Conservation (phyloP, 2,888 invertebrate species). For the Temnothorax unifasciatus region DNA sequence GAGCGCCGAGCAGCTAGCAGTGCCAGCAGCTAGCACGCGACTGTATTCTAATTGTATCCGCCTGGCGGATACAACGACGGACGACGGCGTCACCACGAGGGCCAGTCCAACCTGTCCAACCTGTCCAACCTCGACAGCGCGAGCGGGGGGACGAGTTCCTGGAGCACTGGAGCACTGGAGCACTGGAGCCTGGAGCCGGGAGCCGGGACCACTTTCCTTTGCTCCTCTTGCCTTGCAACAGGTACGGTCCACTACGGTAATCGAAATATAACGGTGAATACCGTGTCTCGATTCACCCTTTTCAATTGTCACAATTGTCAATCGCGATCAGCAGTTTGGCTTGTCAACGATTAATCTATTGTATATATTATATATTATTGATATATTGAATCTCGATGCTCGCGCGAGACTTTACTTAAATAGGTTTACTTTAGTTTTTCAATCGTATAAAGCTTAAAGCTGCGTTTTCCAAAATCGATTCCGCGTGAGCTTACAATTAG, state of each 20-base stretch:
- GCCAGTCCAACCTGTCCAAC: too few relatives aligned
- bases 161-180: background rate
- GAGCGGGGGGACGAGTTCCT: background rate
- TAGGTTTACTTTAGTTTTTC: too few relatives aligned
- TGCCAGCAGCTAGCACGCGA: conserved; percentile 29
- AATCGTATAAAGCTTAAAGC: too few relatives aligned
- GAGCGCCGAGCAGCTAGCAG: conserved; percentile 7
- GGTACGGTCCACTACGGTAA: conserved; percentile 41
- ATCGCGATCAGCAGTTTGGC: background rate
- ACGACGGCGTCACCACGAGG: conserved; percentile 15
- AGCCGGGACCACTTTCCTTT: background rate
- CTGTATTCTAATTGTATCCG: background rate
- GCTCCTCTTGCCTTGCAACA: conserved; percentile 55
- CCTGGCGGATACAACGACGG: background rate
- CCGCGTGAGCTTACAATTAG: background rate
- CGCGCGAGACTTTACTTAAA: too few relatives aligned
- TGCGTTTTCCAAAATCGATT: background rate
- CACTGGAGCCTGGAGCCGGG: background rate
- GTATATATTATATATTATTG: too few relatives aligned
- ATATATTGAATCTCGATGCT: too few relatives aligned
- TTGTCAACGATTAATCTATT: background rate
- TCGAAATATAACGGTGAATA: background rate
- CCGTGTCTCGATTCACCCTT: too few relatives aligned
- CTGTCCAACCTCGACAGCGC: background rate
- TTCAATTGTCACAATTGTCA: too few relatives aligned